Percentiles rank a stretch among this genome's conserved stretches.
Conservation (phyloP, 2,113 vertebrate genomes). For the Laticauda laticaudata region DNA sequence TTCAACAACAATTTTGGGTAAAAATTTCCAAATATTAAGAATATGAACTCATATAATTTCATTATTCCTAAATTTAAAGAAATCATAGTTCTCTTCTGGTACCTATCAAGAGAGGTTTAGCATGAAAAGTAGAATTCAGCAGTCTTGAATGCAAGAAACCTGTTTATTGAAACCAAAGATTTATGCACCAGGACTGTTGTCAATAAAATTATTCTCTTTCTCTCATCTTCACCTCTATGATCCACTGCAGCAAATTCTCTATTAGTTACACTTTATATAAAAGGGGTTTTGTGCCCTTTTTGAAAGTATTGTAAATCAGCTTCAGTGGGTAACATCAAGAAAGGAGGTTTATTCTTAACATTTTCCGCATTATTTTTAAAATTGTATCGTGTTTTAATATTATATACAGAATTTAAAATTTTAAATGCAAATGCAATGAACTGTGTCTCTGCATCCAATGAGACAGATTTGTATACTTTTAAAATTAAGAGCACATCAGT, state of each 20-base stretch:
- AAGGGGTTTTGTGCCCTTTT: not conserved
- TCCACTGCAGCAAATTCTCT: not conserved
- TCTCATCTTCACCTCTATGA: not conserved
- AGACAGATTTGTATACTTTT: not conserved
- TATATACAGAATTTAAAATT: not conserved
- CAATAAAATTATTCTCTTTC: not conserved
- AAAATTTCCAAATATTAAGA: not conserved
- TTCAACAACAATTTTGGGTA: not conserved
- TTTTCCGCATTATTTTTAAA: not conserved
- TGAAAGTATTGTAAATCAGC: not conserved
- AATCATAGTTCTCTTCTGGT: not conserved
- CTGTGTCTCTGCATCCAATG: not conserved
- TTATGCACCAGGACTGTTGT: not conserved
- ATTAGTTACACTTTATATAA: not conserved
- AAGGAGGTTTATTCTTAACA: not conserved
- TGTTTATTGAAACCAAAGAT: not conserved
- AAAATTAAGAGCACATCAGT: not conserved
- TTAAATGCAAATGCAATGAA: no score
- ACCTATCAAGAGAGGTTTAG: not conserved
- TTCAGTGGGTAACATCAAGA: not conserved
- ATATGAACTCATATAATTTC: not conserved
- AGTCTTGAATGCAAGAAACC: not conserved
- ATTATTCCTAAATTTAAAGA: not conserved
- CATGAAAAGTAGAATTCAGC: not conserved
- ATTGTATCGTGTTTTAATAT: not conserved